Evolutionary conservation across 2,113 vertebrate genomes (phyloP).

Genomic region (Charina bottae): DNA sequence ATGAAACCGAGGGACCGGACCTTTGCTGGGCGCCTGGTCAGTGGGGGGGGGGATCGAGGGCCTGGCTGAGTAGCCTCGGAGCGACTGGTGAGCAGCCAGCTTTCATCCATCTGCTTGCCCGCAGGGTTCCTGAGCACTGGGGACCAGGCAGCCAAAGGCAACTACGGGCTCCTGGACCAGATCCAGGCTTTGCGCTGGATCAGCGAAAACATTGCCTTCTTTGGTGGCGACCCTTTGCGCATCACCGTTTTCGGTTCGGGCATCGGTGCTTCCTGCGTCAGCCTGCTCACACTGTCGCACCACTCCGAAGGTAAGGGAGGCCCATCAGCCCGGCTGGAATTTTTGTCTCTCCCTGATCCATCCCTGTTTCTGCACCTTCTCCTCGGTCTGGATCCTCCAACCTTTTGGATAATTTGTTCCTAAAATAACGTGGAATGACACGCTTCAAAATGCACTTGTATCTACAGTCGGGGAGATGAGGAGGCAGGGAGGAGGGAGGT

Average conservation of each 20-base stretch:
- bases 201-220: slow-evolving; percentile 98
- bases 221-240: slow-evolving; percentile 94
- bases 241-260: slow-evolving; percentile 98
- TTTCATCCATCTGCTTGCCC: not conserved
- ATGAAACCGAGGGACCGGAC: no score
- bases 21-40: no score
- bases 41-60: not conserved
- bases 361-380: not conserved
- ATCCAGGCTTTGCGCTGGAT: slow-evolving; percentile 98
- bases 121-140: slow-evolving; percentile 97
- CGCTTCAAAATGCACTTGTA: not conserved
- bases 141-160: slow-evolving; percentile 98
- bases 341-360: no score
- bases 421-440: not conserved
- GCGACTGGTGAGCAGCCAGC: slow-evolving; percentile 4
- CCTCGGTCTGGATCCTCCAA: not conserved
- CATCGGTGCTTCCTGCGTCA: slow-evolving; percentile 97
- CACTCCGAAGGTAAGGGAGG: slow-evolving; percentile 94
- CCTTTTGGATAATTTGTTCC: not conserved
- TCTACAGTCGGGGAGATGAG: not conserved
- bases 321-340: not conserved
- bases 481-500: not conserved
- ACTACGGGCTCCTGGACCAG: slow-evolving; percentile 97
- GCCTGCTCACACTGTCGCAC: slow-evolving; percentile 95
- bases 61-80: not conserved